Percentiles rank a stretch among this genome's conserved stretches.
Conservation (phyloP, 2,797 vertebrate genomes). For the Mus minutoides region DNA sequence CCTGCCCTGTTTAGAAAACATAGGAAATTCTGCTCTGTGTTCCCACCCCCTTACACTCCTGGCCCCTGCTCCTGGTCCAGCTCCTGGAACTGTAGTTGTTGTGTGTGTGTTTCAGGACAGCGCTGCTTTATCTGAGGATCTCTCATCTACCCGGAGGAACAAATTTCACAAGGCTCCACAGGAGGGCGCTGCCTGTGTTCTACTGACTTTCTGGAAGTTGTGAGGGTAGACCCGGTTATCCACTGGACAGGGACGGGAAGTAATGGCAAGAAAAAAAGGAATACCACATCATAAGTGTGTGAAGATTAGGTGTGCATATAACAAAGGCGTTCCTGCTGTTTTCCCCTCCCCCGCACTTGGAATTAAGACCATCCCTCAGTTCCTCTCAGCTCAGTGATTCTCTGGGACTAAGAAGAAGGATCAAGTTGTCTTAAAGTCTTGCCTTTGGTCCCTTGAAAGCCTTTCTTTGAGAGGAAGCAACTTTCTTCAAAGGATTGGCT, state of each 20-base stretch:
- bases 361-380: neutral
- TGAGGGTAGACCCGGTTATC: neutral
- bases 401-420: neutral
- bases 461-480: neutral
- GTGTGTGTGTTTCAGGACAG: neutral
- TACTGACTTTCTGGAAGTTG: neutral
- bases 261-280: neutral
- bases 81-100: neutral
- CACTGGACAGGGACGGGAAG: neutral
- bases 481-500: neutral
- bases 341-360: neutral
- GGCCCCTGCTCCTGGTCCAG: neutral
- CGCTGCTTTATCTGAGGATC: neutral
- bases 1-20: neutral
- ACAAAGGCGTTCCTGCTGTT: too few species aligned
- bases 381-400: neutral
- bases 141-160: neutral
- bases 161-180: neutral
- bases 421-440: neutral
- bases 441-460: neutral
- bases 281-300: too few species aligned
- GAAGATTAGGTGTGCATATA: neutral
- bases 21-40: neutral
- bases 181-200: neutral
- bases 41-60: too few species aligned